Conservation (phyloP, 2,888 invertebrate species). For the Athripsodes cinereus region DNA sequence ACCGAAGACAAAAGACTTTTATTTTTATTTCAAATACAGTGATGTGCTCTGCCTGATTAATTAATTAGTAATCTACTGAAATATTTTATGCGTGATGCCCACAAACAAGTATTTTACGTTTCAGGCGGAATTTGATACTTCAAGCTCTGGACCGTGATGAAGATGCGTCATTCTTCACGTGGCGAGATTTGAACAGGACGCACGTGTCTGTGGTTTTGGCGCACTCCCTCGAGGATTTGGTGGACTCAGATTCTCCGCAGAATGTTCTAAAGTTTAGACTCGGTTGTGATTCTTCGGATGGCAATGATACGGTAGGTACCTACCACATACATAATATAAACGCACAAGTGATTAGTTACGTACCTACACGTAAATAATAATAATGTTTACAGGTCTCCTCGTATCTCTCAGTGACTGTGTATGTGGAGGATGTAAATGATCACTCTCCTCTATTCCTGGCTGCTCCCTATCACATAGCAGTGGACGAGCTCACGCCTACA, state of each 20-base stretch:
- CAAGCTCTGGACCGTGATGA: conserved; percentile 67
- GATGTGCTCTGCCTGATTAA: no score
- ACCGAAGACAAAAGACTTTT: no score
- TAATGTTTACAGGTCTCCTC: conserved; percentile 67
- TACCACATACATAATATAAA: no score
- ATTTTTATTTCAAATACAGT: no score
- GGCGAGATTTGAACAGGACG: conserved; percentile 69
- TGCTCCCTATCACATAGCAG: conserved; percentile 70
- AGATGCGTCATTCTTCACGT: conserved; percentile 66
- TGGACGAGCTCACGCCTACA: conserved; percentile 74
- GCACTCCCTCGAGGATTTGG: conserved; percentile 71
- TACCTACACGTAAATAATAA: no score
- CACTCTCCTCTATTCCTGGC: conserved; percentile 72
- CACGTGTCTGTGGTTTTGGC: conserved; percentile 71
- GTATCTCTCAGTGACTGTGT: conserved; percentile 78
- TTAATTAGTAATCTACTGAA: no score
- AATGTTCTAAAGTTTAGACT: conserved; percentile 79
- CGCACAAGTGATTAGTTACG: no score
- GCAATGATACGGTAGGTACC: conserved; percentile 54
- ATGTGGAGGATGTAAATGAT: conserved; percentile 85
- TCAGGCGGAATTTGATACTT: conserved; percentile 58
- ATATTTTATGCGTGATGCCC: no score
- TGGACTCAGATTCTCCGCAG: conserved; percentile 73
- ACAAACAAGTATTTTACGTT: conserved; percentile 18
- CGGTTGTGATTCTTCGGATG: conserved; percentile 64